Percentiles rank a stretch among this genome's conserved stretches.
Evolutionary conservation across 2,113 vertebrate genomes (phyloP).

Genomic region (Egretta garzetta): DNA sequence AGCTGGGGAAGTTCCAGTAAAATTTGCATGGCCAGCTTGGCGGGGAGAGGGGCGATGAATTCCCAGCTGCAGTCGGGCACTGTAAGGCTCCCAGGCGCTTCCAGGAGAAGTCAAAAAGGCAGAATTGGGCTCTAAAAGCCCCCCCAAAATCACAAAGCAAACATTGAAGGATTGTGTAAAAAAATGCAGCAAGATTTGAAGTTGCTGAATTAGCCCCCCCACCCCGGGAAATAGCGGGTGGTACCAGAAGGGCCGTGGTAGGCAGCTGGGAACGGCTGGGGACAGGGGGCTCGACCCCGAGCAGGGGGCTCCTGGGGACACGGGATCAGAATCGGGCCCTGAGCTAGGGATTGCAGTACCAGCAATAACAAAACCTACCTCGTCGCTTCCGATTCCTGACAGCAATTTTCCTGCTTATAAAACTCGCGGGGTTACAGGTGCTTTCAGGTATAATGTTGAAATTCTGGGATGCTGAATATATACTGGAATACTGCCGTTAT

Average conservation of each 20-base stretch:
- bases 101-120: neutral
- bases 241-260: neutral
- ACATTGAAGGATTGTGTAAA: neutral
- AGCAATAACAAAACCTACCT: neutral
- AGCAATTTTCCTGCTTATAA: neutral
- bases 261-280: neutral
- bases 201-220: neutral
- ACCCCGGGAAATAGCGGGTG: neutral
- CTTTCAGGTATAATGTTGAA: neutral
- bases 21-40: neutral
- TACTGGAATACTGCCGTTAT: neutral
- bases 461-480: neutral
- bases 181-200: neutral
- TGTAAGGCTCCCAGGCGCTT: fast-evolving
- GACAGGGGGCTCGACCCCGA: fast-evolving
- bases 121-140: neutral
- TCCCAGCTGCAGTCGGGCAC: neutral
- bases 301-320: neutral
- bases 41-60: neutral
- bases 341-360: neutral
- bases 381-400: neutral
- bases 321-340: neutral
- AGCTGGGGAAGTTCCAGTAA: neutral
- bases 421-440: neutral
- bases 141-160: neutral